A percentile compares a stretch with the other conserved stretches of the same genome.
Evolutionary conservation across 2,888 invertebrate genomes (phyloP).

Genomic region (Meiosimyza platycephala): DNA sequence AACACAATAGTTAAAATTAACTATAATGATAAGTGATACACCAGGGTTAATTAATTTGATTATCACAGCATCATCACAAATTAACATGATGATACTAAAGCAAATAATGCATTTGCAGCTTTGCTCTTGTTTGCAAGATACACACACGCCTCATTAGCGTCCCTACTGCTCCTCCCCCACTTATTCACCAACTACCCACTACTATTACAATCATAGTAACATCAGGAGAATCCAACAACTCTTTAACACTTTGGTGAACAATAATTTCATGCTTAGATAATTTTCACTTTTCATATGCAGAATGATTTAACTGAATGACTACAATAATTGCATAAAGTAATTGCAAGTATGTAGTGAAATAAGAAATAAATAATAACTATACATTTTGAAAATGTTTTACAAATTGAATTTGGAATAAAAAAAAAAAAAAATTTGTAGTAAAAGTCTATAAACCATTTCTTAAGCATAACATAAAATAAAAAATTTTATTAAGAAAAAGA

Average conservation of each 20-base stretch:
- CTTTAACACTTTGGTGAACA: slow-evolving; percentile 6
- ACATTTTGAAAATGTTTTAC: too few species aligned
- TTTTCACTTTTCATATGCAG: slow-evolving; percentile 16
- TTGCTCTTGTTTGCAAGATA: too few species aligned
- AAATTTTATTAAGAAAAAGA: too few species aligned
- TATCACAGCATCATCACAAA: slow-evolving; percentile 2
- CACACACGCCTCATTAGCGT: too few species aligned
- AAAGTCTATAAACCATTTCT: too few species aligned
- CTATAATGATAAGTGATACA: not conserved
- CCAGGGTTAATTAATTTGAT: not conserved
- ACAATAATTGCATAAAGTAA: slow-evolving; percentile 10
- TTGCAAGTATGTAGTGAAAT: too few species aligned
- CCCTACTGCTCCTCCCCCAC: not conserved
- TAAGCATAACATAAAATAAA: too few species aligned
- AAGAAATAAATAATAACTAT: too few species aligned
- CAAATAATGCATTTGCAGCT: not conserved
- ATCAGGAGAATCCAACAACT: slow-evolving; percentile 8
- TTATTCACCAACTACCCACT: not conserved
- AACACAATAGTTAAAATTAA: not conserved
- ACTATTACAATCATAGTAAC: not conserved
- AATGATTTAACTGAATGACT: slow-evolving; percentile 19
- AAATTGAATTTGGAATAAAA: too few species aligned
- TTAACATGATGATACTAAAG: not conserved
- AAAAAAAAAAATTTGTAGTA: too few species aligned
- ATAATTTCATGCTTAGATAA: slow-evolving; percentile 22